These are phyloP conservation scores for Etheostoma spectabile DNA, from an alignment of 2,113 vertebrate genomes.

Conservation along the genomic window DNA sequence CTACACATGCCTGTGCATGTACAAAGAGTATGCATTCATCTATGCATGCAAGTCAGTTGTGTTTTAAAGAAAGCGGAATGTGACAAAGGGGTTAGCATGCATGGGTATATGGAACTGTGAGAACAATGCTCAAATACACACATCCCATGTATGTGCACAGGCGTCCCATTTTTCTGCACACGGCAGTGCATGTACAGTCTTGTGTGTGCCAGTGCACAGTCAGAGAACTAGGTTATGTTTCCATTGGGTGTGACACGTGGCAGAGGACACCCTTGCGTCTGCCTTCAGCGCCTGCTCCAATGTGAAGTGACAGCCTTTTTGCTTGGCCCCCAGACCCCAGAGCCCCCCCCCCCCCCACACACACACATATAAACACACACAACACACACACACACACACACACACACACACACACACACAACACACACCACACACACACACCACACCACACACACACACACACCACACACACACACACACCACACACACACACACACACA, in stretches of 20 bases:
- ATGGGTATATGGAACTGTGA: neutral
- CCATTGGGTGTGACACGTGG: conserved; percentile 66
- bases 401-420: conserved; percentile 41
- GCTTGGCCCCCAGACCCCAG: conserved; percentile 14
- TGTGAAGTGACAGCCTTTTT: conserved; percentile 58
- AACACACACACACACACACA: conserved; percentile 47
- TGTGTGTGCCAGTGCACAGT: neutral
- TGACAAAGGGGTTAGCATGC: neutral
- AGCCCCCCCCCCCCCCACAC: neutral
- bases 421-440: conserved; percentile 43
- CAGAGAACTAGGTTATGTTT: conserved; percentile 70
- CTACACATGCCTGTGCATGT: conserved; percentile 3
- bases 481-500: conserved; percentile 32
- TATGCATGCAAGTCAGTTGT: neutral
- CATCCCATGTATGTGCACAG: conserved; percentile 10
- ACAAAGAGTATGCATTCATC: conserved; percentile 6
- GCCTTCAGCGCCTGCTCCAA: conserved; percentile 45
- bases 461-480: conserved; percentile 42
- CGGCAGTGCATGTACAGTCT: neutral
- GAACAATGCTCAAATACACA: conserved; percentile 6
- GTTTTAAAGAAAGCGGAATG: neutral
- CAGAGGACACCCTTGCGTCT: conserved; percentile 66
- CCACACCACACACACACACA: conserved; percentile 45
- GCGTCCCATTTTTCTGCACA: neutral
- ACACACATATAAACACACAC: conserved; percentile 31